A percentile compares a stretch with the other conserved stretches of the same genome.
phyloP scores from a whole-genome alignment of 1,140 invertebrate genomes.

The Zaprionus ornatus region DNA sequence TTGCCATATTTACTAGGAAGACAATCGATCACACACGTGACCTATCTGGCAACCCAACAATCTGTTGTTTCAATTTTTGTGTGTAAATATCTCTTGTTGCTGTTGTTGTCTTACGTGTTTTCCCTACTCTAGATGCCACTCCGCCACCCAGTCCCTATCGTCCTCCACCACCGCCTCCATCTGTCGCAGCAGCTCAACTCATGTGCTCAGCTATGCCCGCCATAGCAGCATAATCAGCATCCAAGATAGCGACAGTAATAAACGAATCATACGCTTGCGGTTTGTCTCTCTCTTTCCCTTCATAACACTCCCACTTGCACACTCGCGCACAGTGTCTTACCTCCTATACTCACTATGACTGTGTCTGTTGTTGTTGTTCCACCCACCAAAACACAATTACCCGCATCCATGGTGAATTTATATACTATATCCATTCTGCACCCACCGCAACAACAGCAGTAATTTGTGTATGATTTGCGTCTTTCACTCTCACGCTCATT shows the following conservation, averaged over 20 bases:
- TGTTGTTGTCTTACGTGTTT: slow-evolving; percentile 23
- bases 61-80: not conserved
- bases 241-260: slow-evolving; percentile 60
- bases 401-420: slow-evolving; percentile 40
- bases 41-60: no score
- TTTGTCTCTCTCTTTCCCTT: slow-evolving; percentile 51
- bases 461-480: slow-evolving; percentile 63
- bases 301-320: slow-evolving; percentile 4
- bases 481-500: slow-evolving; percentile 21
- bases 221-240: slow-evolving; percentile 71
- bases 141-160: slow-evolving; percentile 46
- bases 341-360: not conserved
- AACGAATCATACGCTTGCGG: slow-evolving; percentile 68
- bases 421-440: slow-evolving; percentile 14
- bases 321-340: slow-evolving; percentile 8
- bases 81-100: slow-evolving; percentile 20
- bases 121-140: slow-evolving; percentile 58
- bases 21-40: no score
- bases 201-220: slow-evolving; percentile 71
- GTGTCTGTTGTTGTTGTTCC: slow-evolving; percentile 47
- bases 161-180: slow-evolving; percentile 35
- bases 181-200: slow-evolving; percentile 59
- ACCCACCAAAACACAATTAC: slow-evolving; percentile 73
- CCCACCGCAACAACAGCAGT: slow-evolving; percentile 26
- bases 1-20: no score